phyloP scores from a whole-genome alignment of 2,113 vertebrate species.

The Psephotus haematonotus region DNA sequence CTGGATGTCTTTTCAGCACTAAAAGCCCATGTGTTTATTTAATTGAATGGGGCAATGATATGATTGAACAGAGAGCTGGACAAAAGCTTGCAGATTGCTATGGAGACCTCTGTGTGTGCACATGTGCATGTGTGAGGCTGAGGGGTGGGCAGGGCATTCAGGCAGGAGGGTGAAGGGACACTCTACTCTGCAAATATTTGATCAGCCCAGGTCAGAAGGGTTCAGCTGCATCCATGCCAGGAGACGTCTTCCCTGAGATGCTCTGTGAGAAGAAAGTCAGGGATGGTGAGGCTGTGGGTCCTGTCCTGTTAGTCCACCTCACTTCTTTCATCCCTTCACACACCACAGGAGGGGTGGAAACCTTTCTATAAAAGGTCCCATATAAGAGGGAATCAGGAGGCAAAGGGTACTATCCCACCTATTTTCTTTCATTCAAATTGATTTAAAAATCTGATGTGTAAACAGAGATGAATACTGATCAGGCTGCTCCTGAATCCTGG shows the following conservation, averaged over 20 bases:
- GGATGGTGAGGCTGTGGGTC: accelerated
- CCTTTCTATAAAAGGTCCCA: not conserved
- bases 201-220: not conserved
- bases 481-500: not conserved
- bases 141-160: not conserved
- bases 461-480: not conserved
- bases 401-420: not conserved
- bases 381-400: not conserved
- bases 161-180: not conserved
- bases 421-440: not conserved
- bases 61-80: not conserved
- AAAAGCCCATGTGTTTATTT: not conserved
- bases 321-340: not conserved
- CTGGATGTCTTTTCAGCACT: not conserved
- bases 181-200: not conserved
- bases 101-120: not conserved
- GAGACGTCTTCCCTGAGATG: not conserved
- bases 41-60: not conserved
- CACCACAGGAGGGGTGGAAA: not conserved
- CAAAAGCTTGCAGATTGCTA: not conserved
- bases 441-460: not conserved
- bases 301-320: not conserved
- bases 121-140: accelerated
- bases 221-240: accelerated
- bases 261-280: not conserved